A percentile compares a stretch with the other conserved stretches of the same genome.
Conservation (phyloP, 2,113 vertebrate genomes). For the Psammodynastes pulverulentus region DNA sequence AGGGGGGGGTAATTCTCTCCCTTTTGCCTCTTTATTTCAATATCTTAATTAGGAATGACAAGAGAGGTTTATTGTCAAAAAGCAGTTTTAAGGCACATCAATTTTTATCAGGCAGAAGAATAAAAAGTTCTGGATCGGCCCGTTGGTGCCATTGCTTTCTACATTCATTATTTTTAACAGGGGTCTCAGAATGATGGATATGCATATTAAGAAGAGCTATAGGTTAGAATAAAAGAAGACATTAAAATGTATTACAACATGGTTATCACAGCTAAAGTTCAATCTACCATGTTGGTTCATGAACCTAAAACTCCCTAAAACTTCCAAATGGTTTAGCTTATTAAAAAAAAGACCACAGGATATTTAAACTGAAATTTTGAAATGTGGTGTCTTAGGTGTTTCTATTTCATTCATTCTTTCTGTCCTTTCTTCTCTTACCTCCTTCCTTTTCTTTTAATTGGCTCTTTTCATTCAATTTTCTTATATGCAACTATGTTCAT, state of each 20-base stretch:
- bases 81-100: constrained; percentile 17
- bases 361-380: neutral
- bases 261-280: neutral
- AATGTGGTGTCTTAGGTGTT: neutral
- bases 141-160: neutral
- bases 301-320: neutral
- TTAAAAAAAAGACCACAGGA: neutral
- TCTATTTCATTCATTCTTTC: neutral
- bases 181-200: neutral
- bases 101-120: neutral
- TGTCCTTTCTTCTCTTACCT: neutral
- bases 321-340: neutral
- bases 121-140: constrained; percentile 6
- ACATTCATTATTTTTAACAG: neutral
- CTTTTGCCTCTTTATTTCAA: constrained; percentile 41
- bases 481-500: neutral
- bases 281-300: neutral
- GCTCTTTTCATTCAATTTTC: neutral
- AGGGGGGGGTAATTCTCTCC: constrained; percentile 25
- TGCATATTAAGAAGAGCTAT: neutral
- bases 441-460: neutral
- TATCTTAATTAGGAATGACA: constrained; percentile 51
- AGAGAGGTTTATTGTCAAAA: constrained; percentile 20
- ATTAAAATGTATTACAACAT: neutral
- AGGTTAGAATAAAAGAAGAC: neutral